Evolutionary conservation across 2,797 vertebrate species (phyloP), one percentile per base, ranked within the genome.

Genomic region (Podarcis siculus): DNA sequence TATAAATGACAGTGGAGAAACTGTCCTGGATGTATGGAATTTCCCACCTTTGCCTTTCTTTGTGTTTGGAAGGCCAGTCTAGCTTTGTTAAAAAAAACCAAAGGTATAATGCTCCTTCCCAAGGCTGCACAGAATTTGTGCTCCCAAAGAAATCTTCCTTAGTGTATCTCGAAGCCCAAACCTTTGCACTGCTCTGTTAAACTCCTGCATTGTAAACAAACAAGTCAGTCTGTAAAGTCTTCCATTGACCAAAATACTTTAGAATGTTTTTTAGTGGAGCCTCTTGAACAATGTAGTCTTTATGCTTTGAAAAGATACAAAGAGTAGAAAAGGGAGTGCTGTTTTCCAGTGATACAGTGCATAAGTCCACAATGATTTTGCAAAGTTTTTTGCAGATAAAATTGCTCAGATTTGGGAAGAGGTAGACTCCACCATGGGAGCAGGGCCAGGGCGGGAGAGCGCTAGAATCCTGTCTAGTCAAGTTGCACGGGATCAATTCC

Each of bases 201-300:
- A 37, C 32, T 66, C 42, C 25, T 49, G 4, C 3, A 25, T 37
- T 27, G 23, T 64, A 8, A 82, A 7, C 49, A 13, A 23, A 45
- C 3, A 80, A 3, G 0, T 0, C 67, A 85, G 8, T 7, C 42
- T 0, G 7, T 72, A 30, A 0, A 39, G 21, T 17, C 3, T 0
- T 49, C 86, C 25, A 91, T 76, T 77, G 87, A 49, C 58, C 88
- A 3, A 85, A 79, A 4, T 83, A 71, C 88, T 86, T 92, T 83
- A 91, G 94, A 93, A 94, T 82, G 39, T 86, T 55, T 89, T 95
- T 95, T 95, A 95, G 93, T 96, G 93, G 87, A 75, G 86, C 87
- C 81, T 87, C 90, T 85, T 81, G 66, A 79, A 81, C 80, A 87
- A 83, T 83, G 45, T 23, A 0, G 1, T 4, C 86, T 91, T 37